phyloP scores from a whole-genome alignment of 2,797 vertebrate genomes.

The Chaetophractus vellerosus region DNA sequence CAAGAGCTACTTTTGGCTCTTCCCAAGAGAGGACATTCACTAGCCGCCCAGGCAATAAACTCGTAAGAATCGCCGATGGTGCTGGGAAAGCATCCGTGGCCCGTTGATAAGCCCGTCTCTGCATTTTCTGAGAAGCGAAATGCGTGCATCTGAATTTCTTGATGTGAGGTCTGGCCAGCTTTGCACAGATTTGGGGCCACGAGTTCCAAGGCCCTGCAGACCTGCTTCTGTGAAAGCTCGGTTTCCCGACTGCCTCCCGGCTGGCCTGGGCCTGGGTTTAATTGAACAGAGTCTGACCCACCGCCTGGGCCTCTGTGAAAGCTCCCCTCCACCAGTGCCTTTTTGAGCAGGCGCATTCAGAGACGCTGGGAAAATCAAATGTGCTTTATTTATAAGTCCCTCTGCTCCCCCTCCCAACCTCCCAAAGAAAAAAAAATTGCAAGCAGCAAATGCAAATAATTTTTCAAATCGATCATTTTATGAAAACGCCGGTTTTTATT shows the following conservation, averaged over 20 bases:
- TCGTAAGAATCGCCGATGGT: conserved; percentile 7
- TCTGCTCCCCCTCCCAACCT: conserved; percentile 75
- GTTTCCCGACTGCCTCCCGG: conserved; percentile 24
- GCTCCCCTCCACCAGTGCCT: conserved; percentile 61
- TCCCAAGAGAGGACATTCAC: background rate
- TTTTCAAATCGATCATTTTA: conserved; percentile 89
- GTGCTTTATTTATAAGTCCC: conserved; percentile 89
- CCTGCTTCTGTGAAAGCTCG: conserved; percentile 22
- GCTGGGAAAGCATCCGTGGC: background rate
- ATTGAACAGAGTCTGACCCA: conserved; percentile 75
- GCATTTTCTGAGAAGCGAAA: conserved; percentile 47
- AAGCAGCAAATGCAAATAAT: conserved; percentile 87
- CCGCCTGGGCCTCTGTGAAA: conserved; percentile 64
- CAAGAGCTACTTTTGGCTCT: background rate
- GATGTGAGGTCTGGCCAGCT: conserved; percentile 20
- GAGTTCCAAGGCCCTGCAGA: conserved; percentile 61
- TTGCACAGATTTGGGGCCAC: conserved; percentile 51
- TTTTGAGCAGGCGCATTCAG: conserved; percentile 80
- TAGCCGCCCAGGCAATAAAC: background rate
- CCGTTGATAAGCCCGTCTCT: background rate
- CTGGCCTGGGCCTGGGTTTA: conserved; percentile 63
- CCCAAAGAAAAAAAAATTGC: conserved; percentile 80
- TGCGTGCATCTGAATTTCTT: background rate
- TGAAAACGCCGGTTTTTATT: conserved; percentile 86
- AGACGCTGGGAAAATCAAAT: conserved; percentile 84